phyloP scores from a whole-genome alignment of 2,113 vertebrate genomes.

The Serinus canaria region DNA sequence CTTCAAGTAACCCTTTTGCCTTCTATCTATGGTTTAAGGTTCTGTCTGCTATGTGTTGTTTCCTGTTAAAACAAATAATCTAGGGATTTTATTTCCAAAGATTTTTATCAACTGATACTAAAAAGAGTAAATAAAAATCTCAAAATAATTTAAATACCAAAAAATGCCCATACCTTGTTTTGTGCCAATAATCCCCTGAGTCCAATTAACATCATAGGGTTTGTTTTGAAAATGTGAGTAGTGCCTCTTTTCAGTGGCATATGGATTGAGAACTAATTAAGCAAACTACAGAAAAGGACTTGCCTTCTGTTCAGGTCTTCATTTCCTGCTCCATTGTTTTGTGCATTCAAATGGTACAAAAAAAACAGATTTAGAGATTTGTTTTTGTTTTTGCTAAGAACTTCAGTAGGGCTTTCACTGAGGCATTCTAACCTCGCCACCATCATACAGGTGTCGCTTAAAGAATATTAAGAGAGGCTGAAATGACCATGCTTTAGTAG shows the following conservation, averaged over 20 bases:
- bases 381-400: background rate
- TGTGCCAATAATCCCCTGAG: background rate
- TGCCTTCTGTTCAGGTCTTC: background rate
- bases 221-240: background rate
- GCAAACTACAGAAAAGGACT: background rate
- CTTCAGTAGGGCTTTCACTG: background rate
- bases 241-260: background rate
- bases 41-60: background rate
- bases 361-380: background rate
- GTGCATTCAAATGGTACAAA: background rate
- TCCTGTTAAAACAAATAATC: background rate
- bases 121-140: background rate
- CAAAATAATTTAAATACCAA: background rate
- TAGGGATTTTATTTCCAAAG: background rate
- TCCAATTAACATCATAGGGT: background rate
- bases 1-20: background rate
- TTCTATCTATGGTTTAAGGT: background rate
- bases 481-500: background rate
- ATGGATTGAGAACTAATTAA: background rate
- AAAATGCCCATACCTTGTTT: background rate
- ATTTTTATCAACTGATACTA: background rate
- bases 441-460: fast-evolving
- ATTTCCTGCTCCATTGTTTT: background rate
- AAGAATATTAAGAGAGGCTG: background rate
- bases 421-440: background rate